Conservation (phyloP, 2,113 vertebrate species). For the Heliornis fulica region DNA sequence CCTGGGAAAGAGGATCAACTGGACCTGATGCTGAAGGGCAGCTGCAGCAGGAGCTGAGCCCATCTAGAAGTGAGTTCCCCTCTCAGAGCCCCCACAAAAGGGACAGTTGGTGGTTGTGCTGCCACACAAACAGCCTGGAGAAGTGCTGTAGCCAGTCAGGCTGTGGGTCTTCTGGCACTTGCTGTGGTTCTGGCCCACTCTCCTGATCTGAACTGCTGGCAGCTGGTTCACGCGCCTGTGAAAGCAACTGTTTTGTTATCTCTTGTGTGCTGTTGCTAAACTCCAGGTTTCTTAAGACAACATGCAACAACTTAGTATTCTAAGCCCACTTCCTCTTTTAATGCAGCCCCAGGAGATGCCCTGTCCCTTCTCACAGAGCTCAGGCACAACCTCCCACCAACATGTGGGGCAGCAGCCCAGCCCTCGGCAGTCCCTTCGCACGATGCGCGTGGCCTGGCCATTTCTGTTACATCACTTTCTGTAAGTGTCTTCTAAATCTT, state of each 20-base stretch:
- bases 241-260: not conserved
- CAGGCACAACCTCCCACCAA: not conserved
- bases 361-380: not conserved
- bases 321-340: not conserved
- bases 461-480: fast-evolving
- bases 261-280: not conserved
- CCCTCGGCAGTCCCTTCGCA: not conserved
- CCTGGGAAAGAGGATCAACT: not conserved
- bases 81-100: not conserved
- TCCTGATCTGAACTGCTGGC: not conserved
- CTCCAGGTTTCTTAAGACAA: not conserved
- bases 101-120: not conserved
- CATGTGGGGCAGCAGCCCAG: fast-evolving
- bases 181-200: fast-evolving
- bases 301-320: not conserved
- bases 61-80: not conserved
- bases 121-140: not conserved
- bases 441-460: fast-evolving
- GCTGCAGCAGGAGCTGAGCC: not conserved
- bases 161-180: fast-evolving
- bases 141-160: fast-evolving
- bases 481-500: not conserved
- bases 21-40: not conserved
- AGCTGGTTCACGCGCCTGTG: not conserved
- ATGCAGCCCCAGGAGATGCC: not conserved